Base-by-base conservation (phyloP, 2,888 invertebrate genomes). In the Platycheirus albimanus region DNA sequence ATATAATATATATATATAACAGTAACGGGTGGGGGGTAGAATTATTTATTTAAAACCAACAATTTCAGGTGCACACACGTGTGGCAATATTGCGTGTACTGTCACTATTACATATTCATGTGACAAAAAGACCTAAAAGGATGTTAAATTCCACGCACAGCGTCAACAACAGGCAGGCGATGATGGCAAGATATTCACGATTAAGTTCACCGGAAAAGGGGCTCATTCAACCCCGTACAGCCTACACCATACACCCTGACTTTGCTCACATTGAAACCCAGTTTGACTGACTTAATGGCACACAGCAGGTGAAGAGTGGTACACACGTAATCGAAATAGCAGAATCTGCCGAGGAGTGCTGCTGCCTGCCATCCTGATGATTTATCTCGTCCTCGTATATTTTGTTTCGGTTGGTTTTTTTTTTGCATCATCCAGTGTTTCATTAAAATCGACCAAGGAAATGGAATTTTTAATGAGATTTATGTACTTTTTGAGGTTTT, bases 391-490 rank as follows among this genome's bases (percentile, higher is more conserved):
- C 54, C 74, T 10, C n/a, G 3, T 24, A 24, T 56, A 47, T 56
- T 58, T 45, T 7, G 0, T 5, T 24, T 13, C 13, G 2, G 2
- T 24, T n/a, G n/a, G n/a, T 13, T 30, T 51, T 51, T 8, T 28
- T 51, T 51, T 8, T 54, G n/a, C 20, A 13, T 20, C 17, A 33
- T 56, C 7, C 38, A 20, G 30, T 38, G 56, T 58, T 75, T 64
- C 74, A 80, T 80, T 80, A 75, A 75, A 51, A 51, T 69, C 43
- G 43, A 28, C 36, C 47, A 43, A 54, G 49, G 56, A 75, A 75
- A 80, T 74, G 69, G 75, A 74, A 56, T 80, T 75, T 74, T 74
- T 74, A 69, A 54, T 43, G 47, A 54, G 69, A 63, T 69, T 79
- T 74, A 78, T 78, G 58, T 51, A 43, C 17, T 51, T 41, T 61